Evolutionary conservation across 2,888 invertebrate species (phyloP), one percentile per base, ranked within the genome.

Genomic region (Patella caerulea): DNA sequence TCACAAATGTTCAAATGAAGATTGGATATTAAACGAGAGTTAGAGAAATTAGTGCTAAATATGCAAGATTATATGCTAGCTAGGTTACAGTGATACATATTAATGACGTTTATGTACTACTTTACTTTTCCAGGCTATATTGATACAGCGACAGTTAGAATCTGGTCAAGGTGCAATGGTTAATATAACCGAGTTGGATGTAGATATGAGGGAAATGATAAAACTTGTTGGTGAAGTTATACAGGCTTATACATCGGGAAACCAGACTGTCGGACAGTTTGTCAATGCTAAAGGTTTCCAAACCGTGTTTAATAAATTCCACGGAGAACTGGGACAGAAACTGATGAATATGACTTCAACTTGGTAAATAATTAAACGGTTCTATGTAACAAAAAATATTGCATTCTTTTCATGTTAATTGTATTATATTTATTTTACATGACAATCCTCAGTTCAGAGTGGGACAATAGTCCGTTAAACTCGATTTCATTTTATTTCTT

Each of bases 261-360:
- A 65, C 17, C 53, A 79, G 19, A 75, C 78, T 24, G 14, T 76
- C 2, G 54, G 76, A 1, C 70, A 81, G 54, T 34, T 82, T 3
- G 19, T 82, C 17, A 76, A 82, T 72, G 73, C 76, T 54, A 17
- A 71, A 11, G 69, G 77, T 15, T 79, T 82, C 72, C 55, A 77
- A 71, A 55, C 70, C 12, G 59, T 79, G 15, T 71, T 82, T 52
- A 72, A 78, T 29, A 59, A 70, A 24, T 71, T 78, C 14, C 72
- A 79, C 5, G 52, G 54, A 14, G 73, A 72, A 7, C 14, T 82
- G 0, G 73, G 55, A 55, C 59, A 78, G 65, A 78, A 34, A 59
- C 74, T 82, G 14, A 59, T 75, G 72, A 75, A 81, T 14, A 11
- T 78, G 52, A 54, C 81, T 17, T 54, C 72, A 55, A 9, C 76